Evolutionary conservation across 2,797 vertebrate species (phyloP), one percentile per base, ranked within the genome.

Genomic region (Threskiornis aethiopicus): DNA sequence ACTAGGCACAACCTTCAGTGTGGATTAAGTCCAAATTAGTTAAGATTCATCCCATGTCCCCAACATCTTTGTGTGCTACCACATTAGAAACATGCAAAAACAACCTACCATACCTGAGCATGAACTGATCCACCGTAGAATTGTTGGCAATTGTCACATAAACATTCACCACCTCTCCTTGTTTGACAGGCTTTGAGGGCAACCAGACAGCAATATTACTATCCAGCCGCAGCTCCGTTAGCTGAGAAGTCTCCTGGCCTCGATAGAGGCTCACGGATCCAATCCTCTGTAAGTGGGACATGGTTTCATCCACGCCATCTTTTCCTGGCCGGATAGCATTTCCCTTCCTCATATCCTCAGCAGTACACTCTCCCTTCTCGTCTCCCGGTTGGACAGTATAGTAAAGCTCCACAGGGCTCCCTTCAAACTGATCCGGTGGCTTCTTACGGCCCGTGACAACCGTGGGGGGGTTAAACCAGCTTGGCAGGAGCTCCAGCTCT

Each of bases 351-450:
- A 97, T 41, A 77, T 99, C 99, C 42, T 99, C 99, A 1, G 98
- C 95, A 1, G 97, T 98, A 46, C 99, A 99, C 55, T 97, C 98
- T 20, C 98, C 98, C 0, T 95, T 97, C 39, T 97, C 96, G 0
- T 97, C 97, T 11, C 96, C 98, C 0, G 85, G 66, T 25, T 98
- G 98, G 26, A 98, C 66, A 0, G 97, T 47, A 89, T 99, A 99
- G 96, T 99, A 99, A 3, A 99, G 98, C 96, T 99, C 99, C 97
- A 99, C 98, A 0, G 98, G 98, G 94, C 98, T 99, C 16, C 99
- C 99, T 11, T 98, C 97, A 2, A 96, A 83, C 2, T 96, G 98
- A 55, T 98, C 98, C 0, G 2, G 16, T 5, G 97, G 89, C 88
- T 97, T 98, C 95, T 99, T 99, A 19, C 98, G 96, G 64, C 99